Conservation (phyloP, 2,888 invertebrate species). For the Drosophila prolongata region DNA sequence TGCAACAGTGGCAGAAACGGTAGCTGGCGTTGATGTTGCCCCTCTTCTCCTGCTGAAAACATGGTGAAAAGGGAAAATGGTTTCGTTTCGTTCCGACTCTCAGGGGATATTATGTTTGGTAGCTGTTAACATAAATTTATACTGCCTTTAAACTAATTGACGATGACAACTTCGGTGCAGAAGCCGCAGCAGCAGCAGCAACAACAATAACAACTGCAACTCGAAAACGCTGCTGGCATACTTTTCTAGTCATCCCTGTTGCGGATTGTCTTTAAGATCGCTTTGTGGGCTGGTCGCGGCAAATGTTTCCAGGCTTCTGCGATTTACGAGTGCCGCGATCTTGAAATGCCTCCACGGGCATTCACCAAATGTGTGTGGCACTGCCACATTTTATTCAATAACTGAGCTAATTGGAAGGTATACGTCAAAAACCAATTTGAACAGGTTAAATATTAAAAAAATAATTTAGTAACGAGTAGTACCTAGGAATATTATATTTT, state of each 20-base stretch:
- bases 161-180: conserved; percentile 69
- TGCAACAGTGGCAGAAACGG: conserved; percentile 47
- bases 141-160: conserved; percentile 72
- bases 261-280: conserved; percentile 38
- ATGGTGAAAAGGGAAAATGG: conserved; percentile 63
- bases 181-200: conserved; percentile 36
- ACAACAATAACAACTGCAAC: conserved; percentile 16
- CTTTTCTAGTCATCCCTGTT: conserved; percentile 40
- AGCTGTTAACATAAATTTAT: conserved; percentile 73
- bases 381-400: conserved; percentile 30
- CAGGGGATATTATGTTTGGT: conserved; percentile 61
- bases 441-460: too few species aligned
- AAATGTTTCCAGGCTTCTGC: conserved; percentile 40
- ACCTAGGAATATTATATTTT: too few species aligned
- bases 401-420: conserved; percentile 24
- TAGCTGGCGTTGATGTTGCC: conserved; percentile 34
- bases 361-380: conserved; percentile 31
- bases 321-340: conserved; percentile 53
- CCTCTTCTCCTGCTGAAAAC: too few species aligned
- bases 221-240: conserved; percentile 49
- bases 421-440: not conserved
- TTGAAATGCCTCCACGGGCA: conserved; percentile 33
- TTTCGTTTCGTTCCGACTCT: conserved; percentile 45
- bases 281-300: conserved; percentile 53
- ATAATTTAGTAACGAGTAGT: too few species aligned